A percentile compares a stretch with the other conserved stretches of the same genome.
phyloP scores from a whole-genome alignment of 1,140 invertebrate genomes.

The Drosophila miranda region DNA sequence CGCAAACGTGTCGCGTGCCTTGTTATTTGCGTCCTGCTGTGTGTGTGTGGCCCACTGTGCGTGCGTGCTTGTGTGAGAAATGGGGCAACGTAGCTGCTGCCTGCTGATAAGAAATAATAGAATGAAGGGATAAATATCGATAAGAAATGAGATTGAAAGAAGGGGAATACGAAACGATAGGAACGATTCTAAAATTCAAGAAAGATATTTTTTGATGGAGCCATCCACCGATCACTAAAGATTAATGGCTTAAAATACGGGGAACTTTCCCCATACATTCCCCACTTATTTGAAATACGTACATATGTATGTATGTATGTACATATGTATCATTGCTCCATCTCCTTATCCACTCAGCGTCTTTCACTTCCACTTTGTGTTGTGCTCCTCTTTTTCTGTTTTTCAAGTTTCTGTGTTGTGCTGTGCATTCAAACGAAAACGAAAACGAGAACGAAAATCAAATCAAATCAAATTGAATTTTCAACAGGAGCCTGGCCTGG shows the following conservation, averaged over 20 bases:
- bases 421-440: conserved; percentile 78
- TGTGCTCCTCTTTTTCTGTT: conserved; percentile 14
- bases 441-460: conserved; percentile 81
- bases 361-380: conserved; percentile 20
- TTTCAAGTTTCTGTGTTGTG: conserved; percentile 15
- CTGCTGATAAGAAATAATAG: no score
- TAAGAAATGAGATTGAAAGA: no score
- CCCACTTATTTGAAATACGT: conserved; percentile 64
- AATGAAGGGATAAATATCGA: no score
- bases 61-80: conserved; percentile 53
- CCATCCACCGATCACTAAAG: no score
- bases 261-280: conserved; percentile 35
- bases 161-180: background rate
- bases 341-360: no score
- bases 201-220: no score
- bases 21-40: no score
- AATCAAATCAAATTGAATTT: conserved; percentile 82
- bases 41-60: conserved; percentile 21
- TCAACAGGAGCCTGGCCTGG: conserved; percentile 32
- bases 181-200: no score
- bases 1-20: conserved; percentile 58
- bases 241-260: no score
- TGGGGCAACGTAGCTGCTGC: conserved; percentile 8
- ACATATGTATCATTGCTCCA: conserved; percentile 41
- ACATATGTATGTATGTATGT: conserved; percentile 22